Conservation (phyloP, 2,888 invertebrate species). For the Bellardia bayeri region DNA sequence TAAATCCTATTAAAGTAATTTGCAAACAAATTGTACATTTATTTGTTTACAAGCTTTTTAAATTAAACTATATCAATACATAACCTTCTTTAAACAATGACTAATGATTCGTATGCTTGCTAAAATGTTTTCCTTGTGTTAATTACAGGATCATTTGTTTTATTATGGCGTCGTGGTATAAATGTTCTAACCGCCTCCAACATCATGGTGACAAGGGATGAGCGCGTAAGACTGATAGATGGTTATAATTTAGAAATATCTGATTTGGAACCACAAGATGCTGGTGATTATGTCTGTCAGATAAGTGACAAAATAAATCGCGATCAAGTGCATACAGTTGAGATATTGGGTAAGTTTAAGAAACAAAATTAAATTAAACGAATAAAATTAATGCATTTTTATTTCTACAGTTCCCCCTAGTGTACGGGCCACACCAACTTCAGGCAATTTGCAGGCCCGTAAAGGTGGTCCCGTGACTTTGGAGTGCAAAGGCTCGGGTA, state of each 20-base stretch:
- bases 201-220: constrained; percentile 89
- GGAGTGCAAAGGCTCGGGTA: constrained; percentile 89
- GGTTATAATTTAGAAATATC: constrained; percentile 90
- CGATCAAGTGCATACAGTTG: constrained; percentile 90
- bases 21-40: too few species aligned
- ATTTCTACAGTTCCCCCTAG: constrained; percentile 86
- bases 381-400: constrained; percentile 30
- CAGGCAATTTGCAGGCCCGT: constrained; percentile 87
- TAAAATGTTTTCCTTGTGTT: constrained; percentile 29
- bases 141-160: constrained; percentile 87
- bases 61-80: too few species aligned
- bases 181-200: constrained; percentile 90
- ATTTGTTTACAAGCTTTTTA: too few species aligned
- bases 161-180: constrained; percentile 89
- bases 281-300: constrained; percentile 90
- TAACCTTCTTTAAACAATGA: not conserved
- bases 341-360: constrained; percentile 85
- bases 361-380: not conserved
- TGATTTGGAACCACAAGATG: constrained; percentile 88
- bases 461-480: constrained; percentile 89
- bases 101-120: constrained; percentile 17
- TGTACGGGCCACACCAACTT: constrained; percentile 88
- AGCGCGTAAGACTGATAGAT: constrained; percentile 88
- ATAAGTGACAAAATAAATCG: constrained; percentile 88
- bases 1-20: too few species aligned